phyloP scores from a whole-genome alignment of 2,113 vertebrate genomes.

The Cariama cristata region DNA sequence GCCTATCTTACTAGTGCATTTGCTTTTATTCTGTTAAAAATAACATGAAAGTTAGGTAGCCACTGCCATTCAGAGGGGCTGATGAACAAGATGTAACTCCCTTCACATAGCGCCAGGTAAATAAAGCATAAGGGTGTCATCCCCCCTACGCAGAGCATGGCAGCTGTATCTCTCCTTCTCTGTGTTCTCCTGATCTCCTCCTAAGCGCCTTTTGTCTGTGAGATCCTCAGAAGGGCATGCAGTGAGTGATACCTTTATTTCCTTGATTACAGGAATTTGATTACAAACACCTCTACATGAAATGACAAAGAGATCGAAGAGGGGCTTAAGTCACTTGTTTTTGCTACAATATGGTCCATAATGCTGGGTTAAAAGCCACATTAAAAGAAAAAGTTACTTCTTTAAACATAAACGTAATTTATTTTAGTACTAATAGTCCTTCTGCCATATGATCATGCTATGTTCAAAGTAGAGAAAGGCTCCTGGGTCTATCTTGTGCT shows the following conservation, averaged over 20 bases:
- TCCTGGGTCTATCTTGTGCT: not conserved
- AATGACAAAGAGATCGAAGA: rapidly evolving
- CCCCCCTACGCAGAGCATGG: rapidly evolving
- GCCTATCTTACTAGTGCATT: not conserved
- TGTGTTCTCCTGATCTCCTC: not conserved
- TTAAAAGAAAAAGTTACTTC: too few relatives aligned
- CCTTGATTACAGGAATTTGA: not conserved
- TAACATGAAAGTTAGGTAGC: not conserved
- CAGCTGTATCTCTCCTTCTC: not conserved
- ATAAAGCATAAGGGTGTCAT: not conserved
- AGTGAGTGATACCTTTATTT: not conserved
- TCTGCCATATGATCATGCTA: not conserved
- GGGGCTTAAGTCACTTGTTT: not conserved
- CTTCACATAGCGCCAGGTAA: rapidly evolving
- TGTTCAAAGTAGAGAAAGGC: not conserved
- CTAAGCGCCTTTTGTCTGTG: not conserved
- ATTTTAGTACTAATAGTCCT: not conserved
- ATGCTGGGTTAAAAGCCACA: not conserved
- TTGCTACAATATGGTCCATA: not conserved
- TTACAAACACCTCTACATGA: not conserved
- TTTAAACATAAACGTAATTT: not conserved
- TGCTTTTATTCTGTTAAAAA: not conserved
- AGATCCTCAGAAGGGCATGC: not conserved
- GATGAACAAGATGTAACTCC: not conserved
- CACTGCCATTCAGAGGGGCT: rapidly evolving